A percentile compares a stretch with the other conserved stretches of the same genome.
These are phyloP conservation scores for Drosophila demipolita DNA, from an alignment of 2,888 invertebrate genomes.

Conservation along the genomic window DNA sequence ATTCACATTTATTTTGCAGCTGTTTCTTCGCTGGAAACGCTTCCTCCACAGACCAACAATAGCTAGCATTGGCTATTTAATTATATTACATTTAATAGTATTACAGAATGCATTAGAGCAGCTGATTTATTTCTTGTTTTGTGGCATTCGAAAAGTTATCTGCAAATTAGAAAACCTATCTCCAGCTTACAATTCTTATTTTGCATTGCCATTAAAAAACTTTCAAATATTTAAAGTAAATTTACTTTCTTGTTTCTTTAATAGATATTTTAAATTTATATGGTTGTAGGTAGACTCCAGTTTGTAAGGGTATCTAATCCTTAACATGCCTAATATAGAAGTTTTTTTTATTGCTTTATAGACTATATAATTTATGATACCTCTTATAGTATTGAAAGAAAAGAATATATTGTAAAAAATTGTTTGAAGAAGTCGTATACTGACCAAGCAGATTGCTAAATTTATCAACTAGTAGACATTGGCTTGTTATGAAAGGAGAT, in stretches of 20 bases:
- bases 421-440: neutral
- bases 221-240: neutral
- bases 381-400: neutral
- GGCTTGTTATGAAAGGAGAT: neutral
- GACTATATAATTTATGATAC: neutral
- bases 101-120: neutral
- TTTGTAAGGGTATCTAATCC: neutral
- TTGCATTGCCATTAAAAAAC: neutral
- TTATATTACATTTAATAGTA: too few relatives aligned
- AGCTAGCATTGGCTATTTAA: neutral
- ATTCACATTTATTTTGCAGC: slow-evolving; percentile 75
- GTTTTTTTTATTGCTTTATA: neutral
- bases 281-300: neutral
- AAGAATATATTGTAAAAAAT: neutral
- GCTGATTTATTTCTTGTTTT: neutral
- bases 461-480: neutral
- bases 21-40: slow-evolving; percentile 50
- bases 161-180: neutral
- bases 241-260: neutral
- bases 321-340: neutral
- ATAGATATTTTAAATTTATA: neutral
- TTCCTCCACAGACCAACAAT: neutral
- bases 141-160: neutral
- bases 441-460: neutral
- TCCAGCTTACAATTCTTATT: neutral